These are phyloP conservation scores for Manis javanica DNA, from an alignment of 2,797 vertebrate genomes.

Conservation along the genomic window DNA sequence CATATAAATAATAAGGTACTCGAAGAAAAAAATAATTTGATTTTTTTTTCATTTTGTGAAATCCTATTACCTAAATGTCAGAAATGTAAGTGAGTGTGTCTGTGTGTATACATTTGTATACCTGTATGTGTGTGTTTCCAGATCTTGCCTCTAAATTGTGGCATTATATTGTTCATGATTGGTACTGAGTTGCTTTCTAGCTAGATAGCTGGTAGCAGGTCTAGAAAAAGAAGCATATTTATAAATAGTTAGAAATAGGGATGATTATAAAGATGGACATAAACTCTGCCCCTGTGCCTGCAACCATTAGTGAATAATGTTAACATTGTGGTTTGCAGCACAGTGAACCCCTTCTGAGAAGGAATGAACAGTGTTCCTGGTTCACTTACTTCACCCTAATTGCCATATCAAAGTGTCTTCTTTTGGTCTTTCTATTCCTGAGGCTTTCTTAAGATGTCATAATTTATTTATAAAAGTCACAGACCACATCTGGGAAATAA, in stretches of 20 bases:
- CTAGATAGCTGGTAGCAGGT: not conserved
- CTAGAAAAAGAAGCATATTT: not conserved
- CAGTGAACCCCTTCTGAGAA: not conserved
- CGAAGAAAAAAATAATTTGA: not conserved
- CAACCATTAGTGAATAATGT: not conserved
- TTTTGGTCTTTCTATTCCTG: not conserved
- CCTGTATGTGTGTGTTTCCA: not conserved
- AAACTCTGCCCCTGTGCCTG: not conserved
- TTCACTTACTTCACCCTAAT: not conserved
- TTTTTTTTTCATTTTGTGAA: not conserved
- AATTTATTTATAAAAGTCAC: slow-evolving; percentile 71
- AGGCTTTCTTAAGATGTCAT: slow-evolving; percentile 53
- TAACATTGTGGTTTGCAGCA: not conserved
- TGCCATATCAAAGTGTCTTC: not conserved
- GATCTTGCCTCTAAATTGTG: not conserved
- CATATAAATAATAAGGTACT: not conserved
- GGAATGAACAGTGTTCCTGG: not conserved
- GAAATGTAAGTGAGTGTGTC: not conserved
- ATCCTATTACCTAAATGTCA: not conserved
- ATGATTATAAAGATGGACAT: not conserved
- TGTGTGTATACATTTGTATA: not conserved
- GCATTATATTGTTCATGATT: not conserved
- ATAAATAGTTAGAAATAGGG: not conserved
- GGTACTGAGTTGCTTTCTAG: not conserved
- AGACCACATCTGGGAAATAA: slow-evolving; percentile 64